Percentiles rank a stretch among this genome's conserved stretches.
phyloP scores from a whole-genome alignment of 2,113 vertebrate genomes.

The Melanocharis versteri region DNA sequence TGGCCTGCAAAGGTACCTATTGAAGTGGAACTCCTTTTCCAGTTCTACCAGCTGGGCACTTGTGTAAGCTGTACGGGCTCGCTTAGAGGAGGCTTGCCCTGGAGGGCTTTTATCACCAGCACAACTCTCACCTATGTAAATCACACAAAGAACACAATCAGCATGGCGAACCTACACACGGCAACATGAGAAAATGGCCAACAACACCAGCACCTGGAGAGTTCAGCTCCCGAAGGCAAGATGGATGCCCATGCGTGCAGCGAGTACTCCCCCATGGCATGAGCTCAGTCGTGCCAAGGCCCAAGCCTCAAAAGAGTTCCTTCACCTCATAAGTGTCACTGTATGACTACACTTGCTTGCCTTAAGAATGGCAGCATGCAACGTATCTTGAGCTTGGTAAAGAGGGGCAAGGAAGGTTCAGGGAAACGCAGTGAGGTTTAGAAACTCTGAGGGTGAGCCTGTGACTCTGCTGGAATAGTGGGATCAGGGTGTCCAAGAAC shows the following conservation, averaged over 20 bases:
- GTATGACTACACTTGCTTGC: background rate
- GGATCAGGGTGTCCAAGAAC: background rate
- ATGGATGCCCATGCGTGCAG: fast-evolving
- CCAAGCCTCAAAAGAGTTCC: background rate
- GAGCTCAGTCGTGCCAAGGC: background rate
- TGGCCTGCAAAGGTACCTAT: conserved; percentile 96
- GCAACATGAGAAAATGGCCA: background rate
- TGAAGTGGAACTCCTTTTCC: conserved; percentile 99
- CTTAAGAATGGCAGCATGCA: background rate
- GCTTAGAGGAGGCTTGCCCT: conserved; percentile 90
- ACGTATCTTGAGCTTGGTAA: background rate
- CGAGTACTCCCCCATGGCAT: fast-evolving
- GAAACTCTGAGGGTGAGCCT: background rate
- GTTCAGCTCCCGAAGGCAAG: fast-evolving
- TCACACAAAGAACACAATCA: conserved; percentile 74
- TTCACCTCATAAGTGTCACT: background rate
- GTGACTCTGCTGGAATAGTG: background rate
- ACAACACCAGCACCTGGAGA: background rate
- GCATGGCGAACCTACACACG: background rate
- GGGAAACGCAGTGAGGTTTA: background rate
- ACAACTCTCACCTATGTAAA: conserved; percentile 91
- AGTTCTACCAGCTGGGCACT: conserved; percentile 98
- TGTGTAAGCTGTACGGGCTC: conserved; percentile 97
- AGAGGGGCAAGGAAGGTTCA: background rate
- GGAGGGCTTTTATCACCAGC: conserved; percentile 95